Evolutionary conservation across 2,113 vertebrate genomes (phyloP), one percentile per base, ranked within the genome.

Genomic region (Eulemur rufifrons): DNA sequence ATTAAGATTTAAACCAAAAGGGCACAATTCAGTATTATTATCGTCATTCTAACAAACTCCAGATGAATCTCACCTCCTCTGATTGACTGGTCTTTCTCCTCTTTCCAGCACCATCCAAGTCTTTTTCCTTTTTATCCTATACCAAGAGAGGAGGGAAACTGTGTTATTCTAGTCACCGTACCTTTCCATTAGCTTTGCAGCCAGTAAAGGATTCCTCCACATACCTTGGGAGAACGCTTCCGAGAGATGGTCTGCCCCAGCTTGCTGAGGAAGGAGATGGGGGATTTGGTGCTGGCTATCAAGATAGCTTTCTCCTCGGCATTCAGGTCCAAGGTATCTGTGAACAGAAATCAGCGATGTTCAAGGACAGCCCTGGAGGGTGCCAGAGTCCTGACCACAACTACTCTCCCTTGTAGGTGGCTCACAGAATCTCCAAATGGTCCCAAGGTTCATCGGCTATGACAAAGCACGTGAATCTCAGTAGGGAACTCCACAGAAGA

Each of bases 111-210:
- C 99, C 98, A 13, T 99, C 99, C 9, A 98, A 95, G 21, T 99
- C 99, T 98, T 99, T 99, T 94, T 99, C 99, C 68, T 99, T 99
- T 98, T 99, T 99, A 98, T 99, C 99, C 99, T 99, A 68, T 27
- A 94, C 87, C 1, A 6, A 74, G 77, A 97, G n/a, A 84, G 71
- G 34, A 90, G 54, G 69, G 77, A 37, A 20, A 69, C 13, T 68
- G 23, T 18, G 27, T 56, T 13, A 80, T 11, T 87, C 52, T 32
- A 3, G 27, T 17, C 23, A 27, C 8, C 5, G 12, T 2, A 13
- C 27, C 32, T 82, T 47, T 81, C 12, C 88, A 34, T 68, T 5
- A 25, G 56, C 42, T 7, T 4, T 5, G 27, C 18, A 9, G 39
- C 73, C 2, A 6, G 4, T 4, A 29, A 11, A 50, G 29, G 39